These are phyloP conservation scores for Mycalesis mineus DNA, from an alignment of 2,888 invertebrate genomes.

Conservation along the genomic window DNA sequence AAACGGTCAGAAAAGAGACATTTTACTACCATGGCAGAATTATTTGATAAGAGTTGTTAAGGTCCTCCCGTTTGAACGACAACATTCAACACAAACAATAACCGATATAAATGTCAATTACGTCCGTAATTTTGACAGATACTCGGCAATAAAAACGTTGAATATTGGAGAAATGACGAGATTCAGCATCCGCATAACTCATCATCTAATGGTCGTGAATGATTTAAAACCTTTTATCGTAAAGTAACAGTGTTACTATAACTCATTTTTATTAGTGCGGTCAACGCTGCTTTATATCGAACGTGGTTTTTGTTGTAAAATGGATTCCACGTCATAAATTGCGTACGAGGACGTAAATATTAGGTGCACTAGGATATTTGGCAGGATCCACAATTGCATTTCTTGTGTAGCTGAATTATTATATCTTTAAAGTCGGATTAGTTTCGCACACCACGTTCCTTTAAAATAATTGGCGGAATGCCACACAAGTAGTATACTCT, in stretches of 20 bases:
- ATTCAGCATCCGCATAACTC: conserved; percentile 71
- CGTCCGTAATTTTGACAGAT: conserved; percentile 65
- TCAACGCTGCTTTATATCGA: conserved; percentile 66
- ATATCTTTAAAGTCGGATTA: conserved; percentile 67
- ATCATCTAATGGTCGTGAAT: conserved; percentile 76
- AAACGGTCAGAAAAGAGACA: conserved; percentile 71
- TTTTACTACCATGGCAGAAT: conserved; percentile 66
- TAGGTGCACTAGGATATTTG: conserved; percentile 44
- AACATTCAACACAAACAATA: conserved; percentile 43
- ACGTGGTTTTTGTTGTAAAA: conserved; percentile 60
- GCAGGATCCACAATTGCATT: conserved; percentile 49
- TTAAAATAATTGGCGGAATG: conserved; percentile 61
- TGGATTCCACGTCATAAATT: conserved; percentile 42
- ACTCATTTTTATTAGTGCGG: conserved; percentile 75
- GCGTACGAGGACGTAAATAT: conserved; percentile 36
- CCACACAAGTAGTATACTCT: conserved; percentile 52
- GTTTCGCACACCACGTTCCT: conserved; percentile 53
- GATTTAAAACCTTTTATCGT: conserved; percentile 77
- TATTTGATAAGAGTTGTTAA: conserved; percentile 52
- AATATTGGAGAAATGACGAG: conserved; percentile 71
- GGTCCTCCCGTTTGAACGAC: conserved; percentile 41
- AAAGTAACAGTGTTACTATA: conserved; percentile 73
- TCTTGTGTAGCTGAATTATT: conserved; percentile 58
- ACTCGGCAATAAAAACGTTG: conserved; percentile 74
- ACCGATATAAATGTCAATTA: conserved; percentile 64